phyloP scores from a whole-genome alignment of 37 sponge, comb jelly and placozoan species.

The Halisarca cf. caerulea region DNA sequence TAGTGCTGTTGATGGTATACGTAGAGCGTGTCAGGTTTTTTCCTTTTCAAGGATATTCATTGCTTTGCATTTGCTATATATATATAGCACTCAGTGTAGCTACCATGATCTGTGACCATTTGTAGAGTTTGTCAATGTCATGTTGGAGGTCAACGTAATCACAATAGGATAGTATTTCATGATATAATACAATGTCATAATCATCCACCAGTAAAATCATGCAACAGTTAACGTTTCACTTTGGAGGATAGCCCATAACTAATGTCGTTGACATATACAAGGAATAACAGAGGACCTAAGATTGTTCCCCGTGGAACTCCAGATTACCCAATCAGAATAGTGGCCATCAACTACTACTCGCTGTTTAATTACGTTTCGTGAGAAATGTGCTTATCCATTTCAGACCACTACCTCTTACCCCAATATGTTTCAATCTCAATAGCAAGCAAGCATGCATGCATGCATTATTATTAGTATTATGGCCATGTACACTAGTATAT shows the following conservation, averaged over 20 bases:
- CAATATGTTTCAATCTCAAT: slow-evolving; percentile 26
- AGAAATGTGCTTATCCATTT: slow-evolving; percentile 13
- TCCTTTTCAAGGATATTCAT: not conserved
- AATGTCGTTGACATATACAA: slow-evolving; percentile 39
- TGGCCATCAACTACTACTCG: slow-evolving; percentile 31
- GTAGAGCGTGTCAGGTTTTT: not conserved
- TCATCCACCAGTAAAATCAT: too few relatives aligned
- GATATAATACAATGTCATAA: not conserved
- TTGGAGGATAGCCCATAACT: not conserved
- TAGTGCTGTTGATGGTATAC: not conserved
- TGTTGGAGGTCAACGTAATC: slow-evolving; percentile 11
- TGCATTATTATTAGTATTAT: slow-evolving; percentile 34
- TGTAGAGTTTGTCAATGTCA: not conserved
- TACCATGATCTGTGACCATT: slow-evolving; percentile 9
- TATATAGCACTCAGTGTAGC: not conserved
- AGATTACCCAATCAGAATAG: slow-evolving; percentile 12
- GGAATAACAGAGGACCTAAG: slow-evolving; percentile 37
- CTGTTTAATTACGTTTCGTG: not conserved
- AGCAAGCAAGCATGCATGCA: slow-evolving; percentile 10
- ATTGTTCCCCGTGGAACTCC: slow-evolving; percentile 40
- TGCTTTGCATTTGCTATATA: slow-evolving; percentile 25
- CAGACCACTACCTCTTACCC: slow-evolving; percentile 3
- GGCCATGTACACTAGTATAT: too few relatives aligned
- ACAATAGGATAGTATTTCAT: not conserved
- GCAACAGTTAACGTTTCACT: not conserved